phyloP scores from a whole-genome alignment of 2,113 vertebrate genomes.

The Agapornis roseicollis region DNA sequence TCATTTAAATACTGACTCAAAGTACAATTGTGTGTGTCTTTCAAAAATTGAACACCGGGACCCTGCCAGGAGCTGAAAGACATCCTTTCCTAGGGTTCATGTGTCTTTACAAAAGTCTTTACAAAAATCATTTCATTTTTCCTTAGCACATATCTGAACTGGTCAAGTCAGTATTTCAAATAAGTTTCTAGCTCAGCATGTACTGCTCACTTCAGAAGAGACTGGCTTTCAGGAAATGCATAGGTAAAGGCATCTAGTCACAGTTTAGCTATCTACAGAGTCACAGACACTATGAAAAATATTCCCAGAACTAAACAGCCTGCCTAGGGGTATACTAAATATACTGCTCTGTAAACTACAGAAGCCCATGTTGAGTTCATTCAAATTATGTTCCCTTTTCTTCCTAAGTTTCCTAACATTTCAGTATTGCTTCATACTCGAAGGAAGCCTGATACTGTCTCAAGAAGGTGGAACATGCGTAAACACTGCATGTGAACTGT shows the following conservation, averaged over 20 bases:
- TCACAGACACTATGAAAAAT: not conserved
- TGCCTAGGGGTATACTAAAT: not conserved
- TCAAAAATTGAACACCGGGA: not conserved
- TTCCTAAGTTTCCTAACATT: not conserved
- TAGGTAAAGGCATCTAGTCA: not conserved
- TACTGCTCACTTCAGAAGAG: not conserved
- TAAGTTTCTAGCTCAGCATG: not conserved
- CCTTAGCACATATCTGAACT: not conserved
- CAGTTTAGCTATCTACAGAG: not conserved
- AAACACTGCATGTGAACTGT: not conserved
- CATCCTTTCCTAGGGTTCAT: not conserved
- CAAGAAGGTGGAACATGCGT: not conserved
- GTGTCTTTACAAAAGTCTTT: constrained; percentile 10
- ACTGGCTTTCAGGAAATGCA: not conserved
- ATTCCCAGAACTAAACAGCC: not conserved
- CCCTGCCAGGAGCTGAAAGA: not conserved
- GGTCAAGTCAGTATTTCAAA: not conserved
- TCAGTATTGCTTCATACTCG: not conserved
- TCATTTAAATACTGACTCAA: not conserved
- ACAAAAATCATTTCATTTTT: not conserved
- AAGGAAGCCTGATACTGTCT: not conserved
- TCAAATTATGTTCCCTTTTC: not conserved
- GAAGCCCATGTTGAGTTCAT: not conserved
- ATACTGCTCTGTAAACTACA: not conserved
- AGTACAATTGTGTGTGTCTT: not conserved